Evolutionary conservation across 2,113 vertebrate genomes (phyloP), one percentile per base, ranked within the genome.

Genomic region (Phodopus roborovskii): DNA sequence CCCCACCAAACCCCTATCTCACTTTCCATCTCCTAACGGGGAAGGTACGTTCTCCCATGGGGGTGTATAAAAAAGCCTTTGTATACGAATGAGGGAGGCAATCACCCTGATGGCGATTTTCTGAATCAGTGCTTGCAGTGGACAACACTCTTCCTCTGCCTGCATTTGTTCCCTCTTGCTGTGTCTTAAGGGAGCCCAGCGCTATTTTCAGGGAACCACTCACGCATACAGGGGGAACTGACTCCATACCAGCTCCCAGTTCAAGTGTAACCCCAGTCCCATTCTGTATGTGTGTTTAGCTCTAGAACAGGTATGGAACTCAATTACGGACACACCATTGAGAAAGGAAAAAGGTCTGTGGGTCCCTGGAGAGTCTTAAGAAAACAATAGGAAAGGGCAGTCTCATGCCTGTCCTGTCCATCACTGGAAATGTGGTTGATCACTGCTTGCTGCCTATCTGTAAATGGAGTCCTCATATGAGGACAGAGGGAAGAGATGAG

Each of bases 1-100:
- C 53, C 12, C 53, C 53, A 56, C 11, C 3, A 56, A 53, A 3
- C 53, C 3, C 50, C 53, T 15, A 56, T 56, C 53, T 12, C 12
- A 56, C 53, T 12, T 12, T 3, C 53, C 12, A 56, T 56, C 53
- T 12, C 13, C 11, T 56, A 10, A 15, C 53, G 2, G 53, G 53
- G 13, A 56, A 12, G 53, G 53, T 56, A 12, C 13, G 12, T 10
- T 12, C 12, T 56, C 53, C 53, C 53, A 15, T 15, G 53, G 53
- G 53, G 53, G 53, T 56, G 53, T 13, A 56, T 84, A 71, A 95
- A 95, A 81, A 85, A 70, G 71, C 16, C 64, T 91, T 90, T 94
- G 64, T 87, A 77, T 96, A 78, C 88, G 93, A 90, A 96, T 92
- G 42, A 96, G 78, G 39, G n/a, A 91, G 62, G 90, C 92, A 95